These are phyloP conservation scores for Apantesis nais DNA, from an alignment of 2,888 invertebrate genomes.

Conservation along the genomic window DNA sequence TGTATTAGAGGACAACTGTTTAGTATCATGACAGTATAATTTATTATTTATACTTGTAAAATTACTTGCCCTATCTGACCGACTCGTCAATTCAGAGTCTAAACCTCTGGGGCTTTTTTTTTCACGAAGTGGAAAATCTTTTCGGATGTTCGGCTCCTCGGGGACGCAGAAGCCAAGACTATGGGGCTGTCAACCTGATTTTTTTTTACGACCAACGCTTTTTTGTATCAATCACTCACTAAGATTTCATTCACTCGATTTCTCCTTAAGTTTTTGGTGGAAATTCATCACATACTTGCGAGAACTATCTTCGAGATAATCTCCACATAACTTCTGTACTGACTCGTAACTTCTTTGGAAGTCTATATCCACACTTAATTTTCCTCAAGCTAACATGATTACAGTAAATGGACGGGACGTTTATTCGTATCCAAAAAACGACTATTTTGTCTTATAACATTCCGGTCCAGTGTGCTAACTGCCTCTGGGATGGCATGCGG, in stretches of 20 bases:
- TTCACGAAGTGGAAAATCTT: no score
- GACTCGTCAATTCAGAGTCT: no score
- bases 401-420: slow-evolving; percentile 44
- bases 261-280: background rate
- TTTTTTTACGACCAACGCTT: no score
- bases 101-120: no score
- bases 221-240: no score
- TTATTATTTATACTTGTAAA: no score
- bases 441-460: slow-evolving; percentile 41
- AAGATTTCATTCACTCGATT: background rate
- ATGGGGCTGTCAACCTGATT: no score
- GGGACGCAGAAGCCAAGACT: no score
- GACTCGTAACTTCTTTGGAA: slow-evolving; percentile 24
- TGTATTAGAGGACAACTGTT: no score
- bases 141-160: no score
- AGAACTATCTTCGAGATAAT: slow-evolving; percentile 12
- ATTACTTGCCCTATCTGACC: no score
- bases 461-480: slow-evolving; percentile 37
- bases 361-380: slow-evolving; percentile 40
- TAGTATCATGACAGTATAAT: no score
- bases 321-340: slow-evolving; percentile 8
- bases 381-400: slow-evolving; percentile 43
- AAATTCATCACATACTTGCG: background rate
- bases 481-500: slow-evolving; percentile 25
- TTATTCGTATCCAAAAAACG: slow-evolving; percentile 49